These are phyloP conservation scores for Hippocampus comes DNA, from an alignment of 2,113 vertebrate genomes.

Conservation along the genomic window DNA sequence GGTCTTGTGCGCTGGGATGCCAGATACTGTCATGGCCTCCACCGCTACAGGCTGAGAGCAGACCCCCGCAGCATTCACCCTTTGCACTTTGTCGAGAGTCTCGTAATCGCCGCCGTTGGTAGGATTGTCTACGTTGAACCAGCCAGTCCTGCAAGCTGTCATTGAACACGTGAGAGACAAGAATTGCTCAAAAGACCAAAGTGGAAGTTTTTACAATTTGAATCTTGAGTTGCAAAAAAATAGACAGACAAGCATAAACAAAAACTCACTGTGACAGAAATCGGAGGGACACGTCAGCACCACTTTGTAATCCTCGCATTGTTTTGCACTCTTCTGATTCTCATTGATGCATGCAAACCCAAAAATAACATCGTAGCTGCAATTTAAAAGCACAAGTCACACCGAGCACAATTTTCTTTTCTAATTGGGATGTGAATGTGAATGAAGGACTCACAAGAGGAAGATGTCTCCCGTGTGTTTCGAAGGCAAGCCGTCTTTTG, in stretches of 20 bases:
- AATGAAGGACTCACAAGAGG: conserved; percentile 24
- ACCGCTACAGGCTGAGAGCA: conserved; percentile 52
- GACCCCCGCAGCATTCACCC: conserved; percentile 23
- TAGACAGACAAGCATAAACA: neutral
- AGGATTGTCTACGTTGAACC: conserved; percentile 57
- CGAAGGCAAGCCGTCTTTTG: conserved; percentile 30
- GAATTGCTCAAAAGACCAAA: neutral
- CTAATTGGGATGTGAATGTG: neutral
- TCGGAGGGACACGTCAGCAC: conserved; percentile 44
- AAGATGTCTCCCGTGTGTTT: conserved; percentile 18
- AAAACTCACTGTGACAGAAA: conserved; percentile 47
- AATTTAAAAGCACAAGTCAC: neutral
- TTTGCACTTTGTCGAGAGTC: conserved; percentile 31
- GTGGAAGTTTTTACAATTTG: neutral
- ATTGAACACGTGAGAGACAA: neutral
- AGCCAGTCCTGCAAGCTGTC: conserved; percentile 51
- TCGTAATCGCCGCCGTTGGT: conserved; percentile 49
- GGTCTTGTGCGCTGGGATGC: conserved; percentile 32
- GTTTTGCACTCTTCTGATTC: conserved; percentile 20
- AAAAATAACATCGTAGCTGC: conserved; percentile 32
- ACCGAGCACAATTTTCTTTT: neutral
- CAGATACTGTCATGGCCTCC: conserved; percentile 42
- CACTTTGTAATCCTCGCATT: conserved; percentile 50
- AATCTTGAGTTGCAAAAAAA: neutral
- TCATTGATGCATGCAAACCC: conserved; percentile 53